Percentiles rank a stretch among this genome's conserved stretches.
Evolutionary conservation across 2,888 invertebrate species (phyloP).

Genomic region (Phalera bucephala): DNA sequence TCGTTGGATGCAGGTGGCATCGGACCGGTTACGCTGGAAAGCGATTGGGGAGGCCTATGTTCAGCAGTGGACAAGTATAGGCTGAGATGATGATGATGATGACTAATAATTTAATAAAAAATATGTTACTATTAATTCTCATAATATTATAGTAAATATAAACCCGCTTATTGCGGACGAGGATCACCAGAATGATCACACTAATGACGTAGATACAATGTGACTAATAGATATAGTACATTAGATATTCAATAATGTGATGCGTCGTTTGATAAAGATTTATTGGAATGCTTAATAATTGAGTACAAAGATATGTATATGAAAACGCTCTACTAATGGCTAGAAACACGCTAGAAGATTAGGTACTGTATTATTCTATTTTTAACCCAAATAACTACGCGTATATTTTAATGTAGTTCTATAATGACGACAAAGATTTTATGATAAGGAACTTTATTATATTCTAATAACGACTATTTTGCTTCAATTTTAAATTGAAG

Average conservation of each 20-base stretch:
- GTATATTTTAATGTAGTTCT: too few species aligned
- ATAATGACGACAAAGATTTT: too few species aligned
- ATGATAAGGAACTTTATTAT: background rate
- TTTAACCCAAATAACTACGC: background rate
- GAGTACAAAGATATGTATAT: slow-evolving; percentile 66
- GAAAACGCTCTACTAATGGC: slow-evolving; percentile 51
- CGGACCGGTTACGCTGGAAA: too few species aligned
- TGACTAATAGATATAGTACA: slow-evolving; percentile 14
- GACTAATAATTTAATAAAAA: too few species aligned
- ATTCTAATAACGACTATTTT: slow-evolving; percentile 23
- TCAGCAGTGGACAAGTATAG: too few species aligned
- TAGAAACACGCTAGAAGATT: slow-evolving; percentile 44
- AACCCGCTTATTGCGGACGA: too few species aligned
- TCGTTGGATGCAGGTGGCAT: too few species aligned
- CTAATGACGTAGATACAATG: slow-evolving; percentile 14
- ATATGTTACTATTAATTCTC: too few species aligned
- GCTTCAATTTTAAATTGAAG: slow-evolving; percentile 28
- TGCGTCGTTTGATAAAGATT: slow-evolving; percentile 40
- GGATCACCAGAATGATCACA: slow-evolving; percentile 16
- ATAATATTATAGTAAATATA: too few species aligned
- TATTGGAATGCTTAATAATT: slow-evolving; percentile 75
- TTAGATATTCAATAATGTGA: slow-evolving; percentile 27
- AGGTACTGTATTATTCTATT: slow-evolving; percentile 21
- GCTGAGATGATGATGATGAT: too few species aligned
- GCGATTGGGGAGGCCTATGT: too few species aligned